Evolutionary conservation across 2,797 vertebrate species (phyloP), one percentile per base, ranked within the genome.

Genomic region (Hydrophis major): DNA sequence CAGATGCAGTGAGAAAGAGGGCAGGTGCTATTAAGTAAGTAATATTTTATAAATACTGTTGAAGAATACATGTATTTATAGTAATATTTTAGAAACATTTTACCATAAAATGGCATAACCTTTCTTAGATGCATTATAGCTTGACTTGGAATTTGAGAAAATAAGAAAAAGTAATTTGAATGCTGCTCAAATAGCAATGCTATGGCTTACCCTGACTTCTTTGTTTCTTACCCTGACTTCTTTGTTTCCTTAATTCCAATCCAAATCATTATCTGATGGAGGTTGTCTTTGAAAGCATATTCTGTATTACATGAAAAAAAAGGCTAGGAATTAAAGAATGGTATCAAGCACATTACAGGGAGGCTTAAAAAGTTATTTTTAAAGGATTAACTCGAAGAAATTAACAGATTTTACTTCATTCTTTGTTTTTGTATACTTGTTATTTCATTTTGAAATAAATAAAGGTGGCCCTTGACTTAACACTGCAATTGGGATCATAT

Each of bases 1-100:
- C 99, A 87, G 99, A 99, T 90, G 98, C 98, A 95, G 97, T 97
- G 88, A 98, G 98, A 96, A 98, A 98, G 96, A 98, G 99, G 90
- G 96, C 97, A 89, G 96, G 96, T 95, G 98, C 98, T 89, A 98
- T 99, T 97, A 99, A 98, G 99, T 99, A 95, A 98, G 97, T 94
- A 63, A 61, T 89, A 47, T 90, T 87, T 59, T 92, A 59, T 53
- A 2, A 57, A 61, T 86, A 22, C 6, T 91, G 25, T 18, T 86
- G 55, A 57, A 55, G 13, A n/a, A 90, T 56, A 57, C 13, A 50
- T 60, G 4, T 28, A 37, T 59, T 59, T 27, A 59, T 1, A 16
- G 14, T 42, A 55, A 56, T 11, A 28, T 47, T 56, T 74, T 28
- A 27, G 59, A 89, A 27, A 12, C 32, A 56, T 74, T 83, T 57